phyloP scores from a whole-genome alignment of 2,113 vertebrate species.

The Mesoclemmys tuberculata region DNA sequence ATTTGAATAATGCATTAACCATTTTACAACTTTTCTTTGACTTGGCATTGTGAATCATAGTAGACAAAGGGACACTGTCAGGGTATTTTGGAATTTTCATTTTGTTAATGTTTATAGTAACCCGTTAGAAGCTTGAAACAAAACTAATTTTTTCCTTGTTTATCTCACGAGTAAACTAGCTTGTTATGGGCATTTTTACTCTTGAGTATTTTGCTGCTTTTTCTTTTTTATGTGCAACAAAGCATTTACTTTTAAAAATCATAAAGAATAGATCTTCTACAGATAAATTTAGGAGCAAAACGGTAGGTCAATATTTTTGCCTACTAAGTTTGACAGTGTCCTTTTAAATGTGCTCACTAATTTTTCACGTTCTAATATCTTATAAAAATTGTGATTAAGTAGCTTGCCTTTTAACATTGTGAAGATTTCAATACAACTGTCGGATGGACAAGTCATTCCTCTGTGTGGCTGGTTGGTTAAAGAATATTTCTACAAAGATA shows the following conservation, averaged over 20 bases:
- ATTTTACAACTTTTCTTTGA: not conserved
- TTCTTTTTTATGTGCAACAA: not conserved
- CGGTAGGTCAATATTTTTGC: not conserved
- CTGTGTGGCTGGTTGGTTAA: not conserved
- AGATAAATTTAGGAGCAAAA: not conserved
- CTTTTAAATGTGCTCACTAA: slow-evolving; percentile 22
- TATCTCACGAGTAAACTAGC: not conserved
- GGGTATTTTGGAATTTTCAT: not conserved
- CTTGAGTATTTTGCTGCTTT: not conserved
- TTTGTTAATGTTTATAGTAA: not conserved
- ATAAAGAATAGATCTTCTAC: not conserved
- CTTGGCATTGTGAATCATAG: slow-evolving; percentile 46
- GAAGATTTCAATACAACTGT: slow-evolving; percentile 16
- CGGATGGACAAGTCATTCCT: slow-evolving; percentile 54
- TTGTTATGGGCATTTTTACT: not conserved
- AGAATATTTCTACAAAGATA: not conserved
- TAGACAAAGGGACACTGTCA: slow-evolving; percentile 53
- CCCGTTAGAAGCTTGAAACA: not conserved
- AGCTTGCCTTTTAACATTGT: slow-evolving; percentile 62
- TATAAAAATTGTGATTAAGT: not conserved
- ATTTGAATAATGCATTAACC: slow-evolving; percentile 9
- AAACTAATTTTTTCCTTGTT: not conserved
- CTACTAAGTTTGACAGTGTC: slow-evolving; percentile 30
- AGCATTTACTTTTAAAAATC: not conserved
- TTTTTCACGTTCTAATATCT: slow-evolving; percentile 40